A percentile compares a stretch with the other conserved stretches of the same genome.
Conservation (phyloP, 1,140 invertebrate species). For the Chrysoperla carnea region DNA sequence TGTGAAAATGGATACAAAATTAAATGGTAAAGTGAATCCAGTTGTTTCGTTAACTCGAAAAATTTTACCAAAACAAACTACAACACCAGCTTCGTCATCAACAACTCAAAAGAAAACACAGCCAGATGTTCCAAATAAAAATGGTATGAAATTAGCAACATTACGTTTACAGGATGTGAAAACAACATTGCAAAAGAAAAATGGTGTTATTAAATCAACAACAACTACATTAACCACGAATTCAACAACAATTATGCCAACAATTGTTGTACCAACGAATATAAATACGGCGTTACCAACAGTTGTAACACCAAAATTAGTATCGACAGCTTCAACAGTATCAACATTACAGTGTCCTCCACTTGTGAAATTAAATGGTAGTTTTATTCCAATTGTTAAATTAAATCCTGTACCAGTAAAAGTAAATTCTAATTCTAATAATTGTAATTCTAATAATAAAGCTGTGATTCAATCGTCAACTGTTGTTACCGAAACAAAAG, state of each 20-base stretch:
- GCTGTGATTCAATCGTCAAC: background rate
- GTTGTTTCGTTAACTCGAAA: background rate
- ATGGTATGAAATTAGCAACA: too few species aligned
- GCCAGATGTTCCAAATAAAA: too few species aligned
- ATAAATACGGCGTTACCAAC: slow-evolving; percentile 17
- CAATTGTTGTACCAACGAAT: background rate
- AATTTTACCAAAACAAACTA: background rate
- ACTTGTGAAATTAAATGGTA: background rate
- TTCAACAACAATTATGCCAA: slow-evolving; percentile 6
- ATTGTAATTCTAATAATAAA: background rate
- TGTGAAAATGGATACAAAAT: background rate
- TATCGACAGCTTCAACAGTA: background rate
- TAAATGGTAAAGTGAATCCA: background rate
- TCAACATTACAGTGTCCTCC: background rate
- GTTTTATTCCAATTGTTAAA: slow-evolving; percentile 20
- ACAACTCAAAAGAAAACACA: too few species aligned
- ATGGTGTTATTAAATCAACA: too few species aligned
- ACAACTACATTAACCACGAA: too few species aligned
- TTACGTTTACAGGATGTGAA: too few species aligned
- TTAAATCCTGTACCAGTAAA: slow-evolving; percentile 17
- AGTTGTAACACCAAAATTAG: slow-evolving; percentile 9
- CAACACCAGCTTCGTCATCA: background rate
- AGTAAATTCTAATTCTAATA: slow-evolving; percentile 4
- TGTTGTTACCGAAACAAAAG: background rate
- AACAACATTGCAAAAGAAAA: too few species aligned